A percentile compares a stretch with the other conserved stretches of the same genome.
Evolutionary conservation across 2,888 invertebrate species (phyloP).

Genomic region (Antheraea assamensis): DNA sequence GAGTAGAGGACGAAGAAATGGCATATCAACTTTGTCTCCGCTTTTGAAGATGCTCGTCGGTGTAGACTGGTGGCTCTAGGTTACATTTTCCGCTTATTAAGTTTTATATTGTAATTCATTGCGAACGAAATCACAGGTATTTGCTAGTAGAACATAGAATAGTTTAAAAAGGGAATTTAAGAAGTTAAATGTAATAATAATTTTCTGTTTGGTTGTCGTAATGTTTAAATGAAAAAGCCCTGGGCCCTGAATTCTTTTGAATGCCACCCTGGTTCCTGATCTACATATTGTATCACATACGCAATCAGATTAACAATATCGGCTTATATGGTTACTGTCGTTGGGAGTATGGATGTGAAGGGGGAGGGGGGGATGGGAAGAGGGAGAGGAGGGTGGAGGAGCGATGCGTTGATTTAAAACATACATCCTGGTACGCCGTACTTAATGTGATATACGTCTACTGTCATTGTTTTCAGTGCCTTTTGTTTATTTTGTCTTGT

Average conservation of each 20-base stretch:
- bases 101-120: too few species aligned
- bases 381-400: background rate
- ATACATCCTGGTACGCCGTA: slow-evolving; percentile 9
- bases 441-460: background rate
- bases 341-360: slow-evolving; percentile 7
- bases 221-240: background rate
- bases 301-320: slow-evolving; percentile 38
- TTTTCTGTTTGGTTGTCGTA: background rate
- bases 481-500: slow-evolving; percentile 4
- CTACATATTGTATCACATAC: slow-evolving; percentile 21
- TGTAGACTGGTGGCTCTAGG: too few species aligned
- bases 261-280: slow-evolving; percentile 16
- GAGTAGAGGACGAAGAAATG: too few species aligned
- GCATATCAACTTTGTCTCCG: too few species aligned
- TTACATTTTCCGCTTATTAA: too few species aligned
- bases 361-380: background rate
- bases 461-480: background rate
- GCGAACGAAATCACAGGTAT: background rate
- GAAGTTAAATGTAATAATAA: background rate
- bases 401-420: slow-evolving; percentile 16
- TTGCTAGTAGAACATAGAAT: too few species aligned
- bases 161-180: background rate
- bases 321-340: slow-evolving; percentile 29
- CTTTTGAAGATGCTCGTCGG: too few species aligned
- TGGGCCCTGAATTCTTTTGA: background rate